Percentiles rank a stretch among this genome's conserved stretches.
These are phyloP conservation scores for Melanchra persicariae DNA, from an alignment of 2,888 invertebrate genomes.

Conservation along the genomic window DNA sequence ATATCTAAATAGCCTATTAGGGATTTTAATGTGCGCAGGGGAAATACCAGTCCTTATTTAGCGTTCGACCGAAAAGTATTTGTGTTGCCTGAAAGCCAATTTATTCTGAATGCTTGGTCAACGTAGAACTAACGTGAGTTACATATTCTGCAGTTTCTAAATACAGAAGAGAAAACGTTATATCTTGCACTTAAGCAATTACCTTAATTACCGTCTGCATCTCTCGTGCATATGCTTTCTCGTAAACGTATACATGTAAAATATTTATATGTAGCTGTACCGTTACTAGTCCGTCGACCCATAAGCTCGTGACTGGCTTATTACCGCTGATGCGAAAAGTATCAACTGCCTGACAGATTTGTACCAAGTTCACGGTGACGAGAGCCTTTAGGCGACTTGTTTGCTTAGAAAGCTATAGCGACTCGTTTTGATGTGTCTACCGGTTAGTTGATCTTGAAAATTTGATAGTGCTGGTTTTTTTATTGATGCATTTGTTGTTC, in stretches of 20 bases:
- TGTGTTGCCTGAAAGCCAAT: neutral
- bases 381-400: constrained; percentile 46
- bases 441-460: constrained; percentile 54
- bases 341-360: constrained; percentile 45
- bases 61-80: neutral
- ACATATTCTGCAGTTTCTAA: neutral
- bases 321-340: constrained; percentile 71
- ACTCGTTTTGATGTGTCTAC: constrained; percentile 44
- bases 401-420: constrained; percentile 52
- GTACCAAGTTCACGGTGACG: constrained; percentile 72
- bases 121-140: neutral
- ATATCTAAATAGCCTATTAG: neutral
- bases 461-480: neutral
- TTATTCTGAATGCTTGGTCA: neutral
- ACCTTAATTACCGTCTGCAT: constrained; percentile 16
- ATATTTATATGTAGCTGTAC: constrained; percentile 64
- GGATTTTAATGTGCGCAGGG: neutral
- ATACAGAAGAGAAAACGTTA: constrained; percentile 15
- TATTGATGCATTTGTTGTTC: neutral
- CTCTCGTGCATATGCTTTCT: constrained; percentile 42
- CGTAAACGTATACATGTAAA: constrained; percentile 39
- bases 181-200: constrained; percentile 19
- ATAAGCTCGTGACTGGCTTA: constrained; percentile 75
- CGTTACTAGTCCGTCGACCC: constrained; percentile 78
- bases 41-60: neutral